Evolutionary conservation across 2,113 vertebrate genomes (phyloP).

Genomic region (Bos indicus): DNA sequence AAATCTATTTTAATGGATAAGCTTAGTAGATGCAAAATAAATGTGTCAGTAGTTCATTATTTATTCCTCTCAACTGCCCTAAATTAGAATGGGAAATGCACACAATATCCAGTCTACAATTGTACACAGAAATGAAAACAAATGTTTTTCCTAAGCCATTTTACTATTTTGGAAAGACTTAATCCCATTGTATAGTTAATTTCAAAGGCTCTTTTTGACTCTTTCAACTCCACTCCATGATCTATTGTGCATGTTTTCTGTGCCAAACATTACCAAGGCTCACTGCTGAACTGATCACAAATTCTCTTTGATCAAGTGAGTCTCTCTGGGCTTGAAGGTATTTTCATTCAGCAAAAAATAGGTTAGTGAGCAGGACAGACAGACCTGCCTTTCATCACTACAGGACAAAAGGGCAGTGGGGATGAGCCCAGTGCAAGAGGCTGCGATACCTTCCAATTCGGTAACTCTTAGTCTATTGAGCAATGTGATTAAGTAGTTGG

Average conservation of each 20-base stretch:
- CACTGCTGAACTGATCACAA: background rate
- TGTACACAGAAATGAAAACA: background rate
- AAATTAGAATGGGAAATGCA: constrained; percentile 68
- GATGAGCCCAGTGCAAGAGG: background rate
- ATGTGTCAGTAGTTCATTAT: constrained; percentile 70
- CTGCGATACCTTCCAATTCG: too few relatives aligned
- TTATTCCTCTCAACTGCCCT: constrained; percentile 75
- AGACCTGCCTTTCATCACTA: background rate
- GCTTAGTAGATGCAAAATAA: constrained; percentile 75
- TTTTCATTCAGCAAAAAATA: constrained; percentile 37
- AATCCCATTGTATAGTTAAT: constrained; percentile 41
- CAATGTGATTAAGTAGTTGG: background rate
- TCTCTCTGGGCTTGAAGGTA: background rate
- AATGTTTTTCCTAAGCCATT: constrained; percentile 40
- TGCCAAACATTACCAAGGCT: background rate
- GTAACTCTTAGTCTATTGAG: background rate
- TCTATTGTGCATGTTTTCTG: background rate
- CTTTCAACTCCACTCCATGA: background rate
- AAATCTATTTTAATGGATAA: constrained; percentile 82
- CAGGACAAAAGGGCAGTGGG: background rate
- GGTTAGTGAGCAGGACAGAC: background rate
- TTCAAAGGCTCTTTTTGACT: constrained; percentile 25
- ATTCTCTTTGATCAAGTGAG: background rate
- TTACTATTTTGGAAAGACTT: constrained; percentile 47
- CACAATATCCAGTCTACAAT: background rate